Base-by-base conservation (phyloP, 2,888 invertebrate species). In the Diabrotica balteata region DNA sequence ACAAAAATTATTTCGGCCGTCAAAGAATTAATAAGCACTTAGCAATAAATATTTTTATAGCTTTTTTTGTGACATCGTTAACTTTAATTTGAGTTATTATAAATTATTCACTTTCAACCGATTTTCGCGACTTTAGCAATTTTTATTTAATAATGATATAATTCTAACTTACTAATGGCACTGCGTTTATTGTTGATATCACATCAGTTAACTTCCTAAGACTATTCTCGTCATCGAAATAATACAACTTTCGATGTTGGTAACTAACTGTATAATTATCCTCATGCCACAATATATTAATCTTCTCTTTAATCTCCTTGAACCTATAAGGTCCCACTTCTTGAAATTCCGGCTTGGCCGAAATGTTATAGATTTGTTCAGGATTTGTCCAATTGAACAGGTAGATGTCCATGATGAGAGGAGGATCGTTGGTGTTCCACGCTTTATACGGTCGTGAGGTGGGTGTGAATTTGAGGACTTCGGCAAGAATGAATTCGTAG, bases 231-330 rank as follows among this genome's bases (percentile, higher is more conserved):
- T 86, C 86, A 73, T 91, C 90, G 79, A 91, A 95, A 79, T 86
- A 86, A 88, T 91, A 95, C 66, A 86, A 86, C 74, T 90, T 87
- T 59, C 85, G 86, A 51, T 90, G 89, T 17, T 87, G 84, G 83
- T 91, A 95, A 47, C 90, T 90, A 44, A 95, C 88, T 0, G 94
- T 92, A 50, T 87, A 85, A 79, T 93, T 93, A 67, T 89, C 84
- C 77, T 93, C 88, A 87, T 92, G 88, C 87, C 91, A 93, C 0
- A 85, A 86, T 3, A 95, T 86, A 80, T 94, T 89, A 8, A 90
- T 89, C 81, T 93, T 93, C 62, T 90, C 87, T 4, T 90, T 88
- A 42, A 86, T 83, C 80, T 93, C 93, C 1, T 87, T 88, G 79
- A 87, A 91, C 7, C 89, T 86, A 80, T 91, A 91, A 0, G 91